Evolutionary conservation across 2,113 vertebrate genomes (phyloP), one percentile per base, ranked within the genome.

Genomic region (Rhipidura dahli): DNA sequence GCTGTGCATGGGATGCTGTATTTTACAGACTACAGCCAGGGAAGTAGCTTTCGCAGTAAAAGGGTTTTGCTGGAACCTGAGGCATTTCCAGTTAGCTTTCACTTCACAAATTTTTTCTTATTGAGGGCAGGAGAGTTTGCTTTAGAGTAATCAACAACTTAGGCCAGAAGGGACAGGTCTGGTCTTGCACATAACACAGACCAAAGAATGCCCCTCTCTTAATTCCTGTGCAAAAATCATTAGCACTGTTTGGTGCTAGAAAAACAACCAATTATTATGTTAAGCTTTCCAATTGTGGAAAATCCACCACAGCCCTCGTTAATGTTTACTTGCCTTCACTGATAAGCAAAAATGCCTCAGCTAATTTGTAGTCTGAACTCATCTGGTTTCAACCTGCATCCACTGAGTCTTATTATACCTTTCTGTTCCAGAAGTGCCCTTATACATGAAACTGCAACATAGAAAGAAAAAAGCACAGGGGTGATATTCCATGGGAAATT

Each of bases 271-370:
- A 15, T 87, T 94, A 72, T 13, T 82, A 61, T 65, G 57, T 81
- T 91, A 92, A 94, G 44, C 13, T 85, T 96, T 94, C 83, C 83
- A 91, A 0, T 51, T 60, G 89, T 82, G 95, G 93, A 95, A 96
- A 97, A 95, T 68, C 57, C 81, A 94, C 83, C 76, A 37, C 65
- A 92, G 65, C 37, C 61, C 57, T 85, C 0, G 11, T 97, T 95
- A 96, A 97, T 91, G 70, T 97, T 94, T 93, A 71, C 72, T 78
- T 75, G n/a, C 64, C 60, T 91, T 75, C 65, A 63, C 44, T 71
- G 84, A 81, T 65, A 92, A 77, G 87, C 51, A 93, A 83, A 97
- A 94, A 92, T 65, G 49, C 49, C 53, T 91, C 54, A 83, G 56
- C 68, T 91, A 76, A 89, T 96, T 89, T 94, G 73, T 53, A 93